A percentile compares a stretch with the other conserved stretches of the same genome.
These are phyloP conservation scores for Calycopis cecrops DNA, from an alignment of 1,140 invertebrate species.

Conservation along the genomic window DNA sequence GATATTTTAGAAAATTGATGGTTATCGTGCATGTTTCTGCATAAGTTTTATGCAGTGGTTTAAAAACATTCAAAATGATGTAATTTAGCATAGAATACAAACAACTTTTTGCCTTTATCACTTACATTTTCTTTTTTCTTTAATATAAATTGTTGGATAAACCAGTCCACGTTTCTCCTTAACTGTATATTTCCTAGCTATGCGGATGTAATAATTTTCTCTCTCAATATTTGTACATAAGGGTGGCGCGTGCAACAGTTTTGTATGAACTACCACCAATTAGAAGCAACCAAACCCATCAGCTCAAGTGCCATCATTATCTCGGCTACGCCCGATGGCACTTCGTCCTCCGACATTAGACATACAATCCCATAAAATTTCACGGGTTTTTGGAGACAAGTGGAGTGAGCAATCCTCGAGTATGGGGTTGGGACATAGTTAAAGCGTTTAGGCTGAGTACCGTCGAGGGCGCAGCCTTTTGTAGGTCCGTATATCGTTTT, in stretches of 20 bases:
- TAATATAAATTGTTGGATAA: too few relatives aligned
- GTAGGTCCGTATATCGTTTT: conserved; percentile 68
- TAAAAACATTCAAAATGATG: too few relatives aligned
- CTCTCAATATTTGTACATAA: conserved; percentile 35
- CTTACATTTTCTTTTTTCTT: too few relatives aligned
- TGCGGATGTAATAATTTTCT: too few relatives aligned
- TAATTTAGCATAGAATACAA: too few relatives aligned
- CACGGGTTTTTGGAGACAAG: conserved; percentile 71
- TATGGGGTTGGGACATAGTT: conserved; percentile 69
- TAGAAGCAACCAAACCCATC: conserved; percentile 68
- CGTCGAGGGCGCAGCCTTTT: conserved; percentile 63
- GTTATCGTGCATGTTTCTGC: too few relatives aligned
- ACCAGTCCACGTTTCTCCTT: too few relatives aligned
- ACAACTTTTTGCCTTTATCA: too few relatives aligned
- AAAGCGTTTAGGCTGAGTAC: conserved; percentile 70
- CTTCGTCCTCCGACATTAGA: conserved; percentile 45
- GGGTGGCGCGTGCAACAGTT: conserved; percentile 70
- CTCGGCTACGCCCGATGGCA: conserved; percentile 46
- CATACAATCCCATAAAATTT: conserved; percentile 53
- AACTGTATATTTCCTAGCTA: too few relatives aligned
- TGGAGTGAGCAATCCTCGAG: conserved; percentile 71
- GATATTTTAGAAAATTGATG: too few relatives aligned
- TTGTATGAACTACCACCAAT: conserved; percentile 69
- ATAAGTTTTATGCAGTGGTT: too few relatives aligned
- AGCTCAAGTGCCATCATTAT: conserved; percentile 72